phyloP scores from a whole-genome alignment of 2,113 vertebrate species.

The Ptilonorhynchus violaceus region DNA sequence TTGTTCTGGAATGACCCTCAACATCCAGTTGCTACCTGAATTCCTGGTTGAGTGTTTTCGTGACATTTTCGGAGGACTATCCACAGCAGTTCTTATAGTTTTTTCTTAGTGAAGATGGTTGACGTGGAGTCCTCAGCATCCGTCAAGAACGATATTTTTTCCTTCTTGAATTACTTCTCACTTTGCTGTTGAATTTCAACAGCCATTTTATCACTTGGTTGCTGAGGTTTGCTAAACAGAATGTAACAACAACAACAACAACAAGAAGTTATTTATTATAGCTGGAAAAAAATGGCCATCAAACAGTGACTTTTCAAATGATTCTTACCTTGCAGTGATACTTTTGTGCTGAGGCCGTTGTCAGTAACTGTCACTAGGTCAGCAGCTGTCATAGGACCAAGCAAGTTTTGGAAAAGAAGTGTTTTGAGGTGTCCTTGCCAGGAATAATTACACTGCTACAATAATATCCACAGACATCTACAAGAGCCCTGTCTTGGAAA shows the following conservation, averaged over 20 bases:
- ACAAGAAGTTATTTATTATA: neutral
- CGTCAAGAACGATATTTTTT: neutral
- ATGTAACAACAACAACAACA: neutral
- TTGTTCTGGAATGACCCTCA: neutral
- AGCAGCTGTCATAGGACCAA: neutral
- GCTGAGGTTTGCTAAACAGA: neutral
- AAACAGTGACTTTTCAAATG: neutral
- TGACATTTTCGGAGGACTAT: neutral
- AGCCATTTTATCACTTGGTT: neutral
- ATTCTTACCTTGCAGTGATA: neutral
- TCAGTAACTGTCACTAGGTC: neutral
- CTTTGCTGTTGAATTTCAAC: neutral
- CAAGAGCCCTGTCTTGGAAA: neutral
- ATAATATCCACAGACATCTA: neutral
- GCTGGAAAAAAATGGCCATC: neutral
- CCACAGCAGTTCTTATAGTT: neutral
- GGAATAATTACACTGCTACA: neutral
- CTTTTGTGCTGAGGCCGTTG: neutral
- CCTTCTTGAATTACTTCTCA: neutral
- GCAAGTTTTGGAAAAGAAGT: neutral
- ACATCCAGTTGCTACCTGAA: neutral
- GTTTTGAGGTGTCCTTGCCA: neutral
- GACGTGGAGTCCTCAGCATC: neutral
- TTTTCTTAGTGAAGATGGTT: neutral
- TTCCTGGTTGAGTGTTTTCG: neutral